Percentiles rank a stretch among this genome's conserved stretches.
phyloP scores from a whole-genome alignment of 2,888 invertebrate species.

The Amphipyra berbera region DNA sequence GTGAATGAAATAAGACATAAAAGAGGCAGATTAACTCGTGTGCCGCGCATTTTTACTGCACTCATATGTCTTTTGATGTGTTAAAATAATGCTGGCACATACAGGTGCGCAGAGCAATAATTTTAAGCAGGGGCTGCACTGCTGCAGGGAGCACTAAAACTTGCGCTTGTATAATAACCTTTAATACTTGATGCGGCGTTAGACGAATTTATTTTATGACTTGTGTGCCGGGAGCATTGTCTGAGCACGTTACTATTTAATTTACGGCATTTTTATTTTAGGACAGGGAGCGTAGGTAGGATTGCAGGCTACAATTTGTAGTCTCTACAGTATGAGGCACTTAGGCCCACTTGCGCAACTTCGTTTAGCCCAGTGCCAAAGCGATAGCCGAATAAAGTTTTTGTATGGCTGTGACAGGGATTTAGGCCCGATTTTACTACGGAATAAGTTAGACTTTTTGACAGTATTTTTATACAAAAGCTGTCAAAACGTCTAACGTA shows the following conservation, averaged over 20 bases:
- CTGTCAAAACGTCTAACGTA: too few relatives aligned
- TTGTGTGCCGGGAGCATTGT: slow-evolving; percentile 7
- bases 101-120: slow-evolving; percentile 25
- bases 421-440: too few relatives aligned
- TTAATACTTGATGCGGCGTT: slow-evolving; percentile 38
- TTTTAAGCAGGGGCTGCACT: slow-evolving; percentile 25
- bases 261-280: slow-evolving; percentile 16
- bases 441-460: too few relatives aligned
- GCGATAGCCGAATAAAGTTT: too few relatives aligned
- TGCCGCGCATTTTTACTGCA: background rate
- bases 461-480: too few relatives aligned
- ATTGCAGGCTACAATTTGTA: background rate
- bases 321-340: background rate
- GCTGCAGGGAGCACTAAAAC: slow-evolving; percentile 13
- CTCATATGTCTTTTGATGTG: slow-evolving; percentile 9
- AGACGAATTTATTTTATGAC: slow-evolving; percentile 31
- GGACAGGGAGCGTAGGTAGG: background rate
- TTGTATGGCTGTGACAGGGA: too few relatives aligned
- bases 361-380: too few relatives aligned
- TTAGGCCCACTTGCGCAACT: background rate
- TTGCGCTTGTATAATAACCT: slow-evolving; percentile 21
- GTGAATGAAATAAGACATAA: slow-evolving; percentile 2
- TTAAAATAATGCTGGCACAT: slow-evolving; percentile 10
- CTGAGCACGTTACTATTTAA: slow-evolving; percentile 19
- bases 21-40: background rate